A percentile compares a stretch with the other conserved stretches of the same genome.
Conservation (phyloP, 2,888 invertebrate genomes). For the Yponomeuta evonymella region DNA sequence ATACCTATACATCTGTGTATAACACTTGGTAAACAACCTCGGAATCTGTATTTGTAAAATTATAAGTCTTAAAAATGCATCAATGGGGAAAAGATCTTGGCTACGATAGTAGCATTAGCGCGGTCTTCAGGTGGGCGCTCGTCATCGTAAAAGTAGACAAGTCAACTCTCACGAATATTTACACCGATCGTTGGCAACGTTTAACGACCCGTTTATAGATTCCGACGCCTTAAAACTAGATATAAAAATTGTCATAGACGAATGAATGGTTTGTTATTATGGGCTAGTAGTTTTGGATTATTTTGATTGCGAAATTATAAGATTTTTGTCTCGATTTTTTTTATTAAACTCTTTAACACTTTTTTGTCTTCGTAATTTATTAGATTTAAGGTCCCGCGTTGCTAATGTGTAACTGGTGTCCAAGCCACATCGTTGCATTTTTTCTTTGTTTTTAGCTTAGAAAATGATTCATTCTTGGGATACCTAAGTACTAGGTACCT, state of each 20-base stretch:
- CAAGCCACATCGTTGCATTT: no score
- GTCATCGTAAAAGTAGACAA: slow-evolving; percentile 59
- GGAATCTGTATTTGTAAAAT: background rate
- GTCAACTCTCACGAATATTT: slow-evolving; percentile 61
- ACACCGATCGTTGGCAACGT: slow-evolving; percentile 68
- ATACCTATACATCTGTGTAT: no score
- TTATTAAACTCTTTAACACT: background rate
- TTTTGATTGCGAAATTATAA: slow-evolving; percentile 25
- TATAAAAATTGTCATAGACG: slow-evolving; percentile 58
- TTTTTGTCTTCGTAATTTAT: background rate
- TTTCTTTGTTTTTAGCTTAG: no score
- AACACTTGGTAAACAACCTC: no score
- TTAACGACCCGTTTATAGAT: slow-evolving; percentile 74
- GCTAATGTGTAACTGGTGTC: no score
- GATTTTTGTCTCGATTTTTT: background rate
- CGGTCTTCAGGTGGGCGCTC: slow-evolving; percentile 53
- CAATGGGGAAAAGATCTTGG: background rate
- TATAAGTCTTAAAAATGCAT: background rate
- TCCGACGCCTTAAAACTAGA: slow-evolving; percentile 60
- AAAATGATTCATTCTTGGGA: no score
- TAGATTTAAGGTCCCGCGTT: no score
- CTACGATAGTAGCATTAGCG: background rate
- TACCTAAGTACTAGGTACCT: no score
- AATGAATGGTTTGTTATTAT: slow-evolving; percentile 35
- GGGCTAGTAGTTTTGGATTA: slow-evolving; percentile 32